These are phyloP conservation scores for Cheirogaleus medius DNA, from an alignment of 2,113 vertebrate genomes.

Conservation along the genomic window DNA sequence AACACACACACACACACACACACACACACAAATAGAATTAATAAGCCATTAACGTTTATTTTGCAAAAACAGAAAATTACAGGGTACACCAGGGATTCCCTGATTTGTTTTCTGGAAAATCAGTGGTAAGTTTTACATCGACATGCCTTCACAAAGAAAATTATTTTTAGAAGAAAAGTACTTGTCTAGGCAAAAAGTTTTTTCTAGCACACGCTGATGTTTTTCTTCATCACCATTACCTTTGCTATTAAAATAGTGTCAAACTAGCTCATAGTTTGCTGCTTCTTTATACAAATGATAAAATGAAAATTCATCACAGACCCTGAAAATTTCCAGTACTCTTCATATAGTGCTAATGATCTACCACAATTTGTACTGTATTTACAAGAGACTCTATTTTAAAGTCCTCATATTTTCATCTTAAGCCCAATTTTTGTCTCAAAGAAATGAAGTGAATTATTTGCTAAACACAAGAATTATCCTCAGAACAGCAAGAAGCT, in stretches of 20 bases:
- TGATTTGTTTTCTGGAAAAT: neutral
- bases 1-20: neutral
- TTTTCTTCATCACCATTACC: neutral
- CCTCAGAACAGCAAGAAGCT: neutral
- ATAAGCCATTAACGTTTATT: neutral
- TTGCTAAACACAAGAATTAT: neutral
- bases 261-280: neutral
- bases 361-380: neutral
- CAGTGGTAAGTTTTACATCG: neutral
- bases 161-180: slow-evolving; percentile 16
- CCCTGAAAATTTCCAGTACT: neutral
- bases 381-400: neutral
- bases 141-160: slow-evolving; percentile 11
- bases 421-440: neutral
- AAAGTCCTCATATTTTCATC: neutral
- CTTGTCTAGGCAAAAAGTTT: neutral
- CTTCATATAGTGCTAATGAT: neutral
- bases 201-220: neutral
- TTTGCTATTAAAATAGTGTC: slow-evolving; percentile 21
- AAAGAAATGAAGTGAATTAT: neutral
- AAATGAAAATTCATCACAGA: neutral
- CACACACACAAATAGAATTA: neutral
- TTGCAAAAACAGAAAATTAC: neutral
- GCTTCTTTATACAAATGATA: neutral
- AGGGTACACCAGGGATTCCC: neutral